phyloP scores from a whole-genome alignment of 2,888 invertebrate species.

The Heliconius erato region DNA sequence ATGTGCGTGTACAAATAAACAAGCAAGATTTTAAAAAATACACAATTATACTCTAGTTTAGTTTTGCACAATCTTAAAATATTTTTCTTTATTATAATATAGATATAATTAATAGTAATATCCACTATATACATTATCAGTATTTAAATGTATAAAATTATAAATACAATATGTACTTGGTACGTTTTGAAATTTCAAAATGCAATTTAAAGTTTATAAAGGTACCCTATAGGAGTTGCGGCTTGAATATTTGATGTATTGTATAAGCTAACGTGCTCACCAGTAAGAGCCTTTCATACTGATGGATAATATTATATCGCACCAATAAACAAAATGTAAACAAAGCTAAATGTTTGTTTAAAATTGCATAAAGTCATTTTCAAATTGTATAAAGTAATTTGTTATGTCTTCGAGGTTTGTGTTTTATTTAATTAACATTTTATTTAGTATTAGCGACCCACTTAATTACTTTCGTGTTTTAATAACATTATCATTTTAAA shows the following conservation, averaged over 20 bases:
- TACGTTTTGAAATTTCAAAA: constrained; percentile 27
- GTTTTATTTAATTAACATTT: neutral
- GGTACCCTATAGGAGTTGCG: constrained; percentile 33
- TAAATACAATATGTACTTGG: neutral
- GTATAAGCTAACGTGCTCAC: constrained; percentile 41
- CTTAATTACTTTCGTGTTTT: neutral
- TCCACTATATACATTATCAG: too few relatives aligned
- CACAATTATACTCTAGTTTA: too few relatives aligned
- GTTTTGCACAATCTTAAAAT: too few relatives aligned
- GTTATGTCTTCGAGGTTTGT: neutral
- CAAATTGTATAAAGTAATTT: constrained; percentile 36
- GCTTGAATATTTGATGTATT: constrained; percentile 46
- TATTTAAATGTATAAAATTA: too few relatives aligned
- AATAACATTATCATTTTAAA: too few relatives aligned
- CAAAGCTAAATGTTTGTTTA: constrained; percentile 33
- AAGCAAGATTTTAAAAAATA: too few relatives aligned
- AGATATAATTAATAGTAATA: too few relatives aligned
- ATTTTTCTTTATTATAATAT: too few relatives aligned
- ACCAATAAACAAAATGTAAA: constrained; percentile 47
- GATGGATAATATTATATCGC: constrained; percentile 52
- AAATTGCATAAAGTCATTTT: constrained; percentile 39
- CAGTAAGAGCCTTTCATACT: constrained; percentile 48
- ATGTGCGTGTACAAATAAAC: too few relatives aligned
- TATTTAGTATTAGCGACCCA: neutral
- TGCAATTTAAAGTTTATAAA: constrained; percentile 45